Evolutionary conservation across 1,140 invertebrate genomes (phyloP), one percentile per base, ranked within the genome.

Genomic region (Aradophagus sp.): DNA sequence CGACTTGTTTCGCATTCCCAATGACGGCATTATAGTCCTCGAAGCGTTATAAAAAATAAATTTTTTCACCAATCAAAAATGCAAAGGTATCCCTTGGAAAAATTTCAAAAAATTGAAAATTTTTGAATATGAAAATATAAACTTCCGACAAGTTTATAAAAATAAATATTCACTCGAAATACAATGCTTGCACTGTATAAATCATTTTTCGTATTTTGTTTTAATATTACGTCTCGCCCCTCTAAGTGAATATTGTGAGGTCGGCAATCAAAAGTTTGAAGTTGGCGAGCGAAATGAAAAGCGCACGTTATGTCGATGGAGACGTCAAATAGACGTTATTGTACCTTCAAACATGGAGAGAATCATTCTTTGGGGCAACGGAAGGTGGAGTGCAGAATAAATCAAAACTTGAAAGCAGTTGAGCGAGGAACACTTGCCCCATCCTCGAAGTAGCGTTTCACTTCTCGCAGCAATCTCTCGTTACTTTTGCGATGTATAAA

Each of bases 321-420:
- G 62, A 66, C 61, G 59, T 69, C 56, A 69, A 69, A 69, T 74
- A 74, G 52, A 39, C 38, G 39, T 23, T 52, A 68, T 74, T 73
- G 61, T 73, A 45, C 48, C 16, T 31, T 52, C 26, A 47, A 70
- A 67, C 44, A 62, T 36, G 55, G 19, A 59, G 50, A 26, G 56
- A 39, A 16, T 27, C 19, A 44, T 66, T 62, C 52, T 69, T 69
- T n/a, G 42, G 47, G 14, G 53, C 45, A 31, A 14, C 36, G 20
- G 38, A 52, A 66, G 47, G 62, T 55, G 27, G 32, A 63, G 66
- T 63, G 66, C 56, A 63, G 62, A 69, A 77, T 77, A 75, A 77
- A 77, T 75, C 76, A 75, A 73, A 75, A 75, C 65, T 74, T 50
- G 29, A 61, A 59, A 69, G 65, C 63, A 66, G 50, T 70, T 70